phyloP scores from a whole-genome alignment of 2,797 vertebrate genomes.

The Liparis tanakae region DNA sequence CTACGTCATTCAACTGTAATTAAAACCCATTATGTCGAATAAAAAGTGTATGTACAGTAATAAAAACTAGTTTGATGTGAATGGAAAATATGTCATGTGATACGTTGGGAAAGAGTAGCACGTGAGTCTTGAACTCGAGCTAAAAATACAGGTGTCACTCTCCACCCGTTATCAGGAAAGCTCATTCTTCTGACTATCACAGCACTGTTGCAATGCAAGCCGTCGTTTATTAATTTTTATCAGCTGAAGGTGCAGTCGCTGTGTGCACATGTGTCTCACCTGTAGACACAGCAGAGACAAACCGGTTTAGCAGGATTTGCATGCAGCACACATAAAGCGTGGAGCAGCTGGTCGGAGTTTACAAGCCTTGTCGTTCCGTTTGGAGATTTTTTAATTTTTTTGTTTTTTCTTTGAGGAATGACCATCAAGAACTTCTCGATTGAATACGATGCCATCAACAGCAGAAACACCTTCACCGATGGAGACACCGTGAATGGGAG shows the following conservation, averaged over 20 bases:
- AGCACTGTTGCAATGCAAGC: neutral
- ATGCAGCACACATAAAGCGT: neutral
- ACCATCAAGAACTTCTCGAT: constrained; percentile 62
- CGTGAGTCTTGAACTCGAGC: neutral
- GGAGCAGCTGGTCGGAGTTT: accelerated
- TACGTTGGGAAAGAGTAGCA: neutral
- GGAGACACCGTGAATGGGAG: constrained; percentile 75
- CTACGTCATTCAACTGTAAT: neutral
- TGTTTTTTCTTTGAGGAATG: constrained; percentile 44
- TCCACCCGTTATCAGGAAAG: neutral
- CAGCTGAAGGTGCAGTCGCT: neutral
- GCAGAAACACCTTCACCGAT: constrained; percentile 72
- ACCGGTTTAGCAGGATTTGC: constrained; percentile 16
- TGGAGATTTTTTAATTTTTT: neutral
- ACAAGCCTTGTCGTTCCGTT: neutral
- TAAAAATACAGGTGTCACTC: neutral
- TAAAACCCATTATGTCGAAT: neutral
- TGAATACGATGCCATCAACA: constrained; percentile 77
- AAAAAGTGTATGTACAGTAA: neutral
- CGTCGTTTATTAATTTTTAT: neutral
- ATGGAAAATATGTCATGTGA: constrained; percentile 6
- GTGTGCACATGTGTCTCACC: neutral
- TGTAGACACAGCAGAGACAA: neutral
- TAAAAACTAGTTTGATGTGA: neutral
- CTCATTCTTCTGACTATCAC: neutral